Evolutionary conservation across 2,113 vertebrate species (phyloP), one percentile per base, ranked within the genome.

Genomic region (Podilymbus podiceps): DNA sequence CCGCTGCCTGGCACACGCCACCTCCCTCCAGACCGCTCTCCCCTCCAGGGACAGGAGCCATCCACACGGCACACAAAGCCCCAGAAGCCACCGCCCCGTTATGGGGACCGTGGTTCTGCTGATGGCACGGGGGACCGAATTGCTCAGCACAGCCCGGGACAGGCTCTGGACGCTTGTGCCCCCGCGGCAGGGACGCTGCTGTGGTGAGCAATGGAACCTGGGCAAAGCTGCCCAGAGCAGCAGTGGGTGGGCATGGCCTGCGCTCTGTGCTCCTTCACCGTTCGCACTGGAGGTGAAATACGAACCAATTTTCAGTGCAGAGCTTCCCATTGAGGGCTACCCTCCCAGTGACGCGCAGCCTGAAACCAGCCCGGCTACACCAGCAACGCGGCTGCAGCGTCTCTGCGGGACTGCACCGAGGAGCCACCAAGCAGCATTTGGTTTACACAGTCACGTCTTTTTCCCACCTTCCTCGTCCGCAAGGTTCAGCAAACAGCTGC

Each of bases 331-430:
- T 10, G 35, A 52, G 47, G 47, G 59, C 12, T 7, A 6, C 30
- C 28, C 9, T 33, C 28, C 58, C 28, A 6, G 21, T 0, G 22
- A 52, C 4, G 1, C 0, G 3, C n/a, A 24, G 35, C 2, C 47
- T 13, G 25, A 33, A 52, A 19, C 47, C 59, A 25, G 59, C 59
- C 22, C 35, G 27, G 5, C 28, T 4, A 16, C 35, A 7, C 22
- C 76, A 52, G 38, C 3, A 53, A 30, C 21, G 8, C 3, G 2
- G 28, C 75, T 6, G 28, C 35, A 33, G 47, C 2, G 2, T 25
- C n/a, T 11, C 59, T 5, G 5, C 1, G 30, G 59, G 47, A 33
- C 47, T 15, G 30, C 1, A 2, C 60, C 20, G 35, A 52, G 49
- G 38, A 21, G 47, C 18, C 47, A 6, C 40, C 4, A 0, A 30